Evolutionary conservation across 2,113 vertebrate genomes (phyloP).

Genomic region (Himantopus leucocephalus): DNA sequence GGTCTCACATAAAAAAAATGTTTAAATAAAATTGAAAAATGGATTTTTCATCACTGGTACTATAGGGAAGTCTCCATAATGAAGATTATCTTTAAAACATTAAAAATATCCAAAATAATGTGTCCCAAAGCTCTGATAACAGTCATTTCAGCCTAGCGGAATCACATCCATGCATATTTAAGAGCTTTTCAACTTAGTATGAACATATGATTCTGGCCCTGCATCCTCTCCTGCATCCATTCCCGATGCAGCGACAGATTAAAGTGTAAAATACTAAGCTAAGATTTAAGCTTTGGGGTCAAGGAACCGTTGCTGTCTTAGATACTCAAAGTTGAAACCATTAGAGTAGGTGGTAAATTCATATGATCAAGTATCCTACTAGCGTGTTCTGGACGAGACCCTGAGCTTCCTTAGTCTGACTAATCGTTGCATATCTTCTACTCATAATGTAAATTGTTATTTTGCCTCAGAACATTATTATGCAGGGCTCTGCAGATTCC

Average conservation of each 20-base stretch:
- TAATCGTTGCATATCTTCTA: not conserved
- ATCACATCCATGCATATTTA: not conserved
- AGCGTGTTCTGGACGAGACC: not conserved
- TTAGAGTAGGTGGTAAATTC: not conserved
- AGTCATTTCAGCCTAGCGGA: not conserved
- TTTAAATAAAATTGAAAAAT: not conserved
- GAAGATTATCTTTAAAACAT: not conserved
- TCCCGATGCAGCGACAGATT: not conserved
- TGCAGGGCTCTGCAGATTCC: not conserved
- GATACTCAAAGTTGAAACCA: fast-evolving
- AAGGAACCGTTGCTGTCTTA: not conserved
- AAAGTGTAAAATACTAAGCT: not conserved
- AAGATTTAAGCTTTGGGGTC: not conserved
- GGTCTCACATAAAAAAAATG: not conserved
- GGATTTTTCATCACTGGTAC: not conserved
- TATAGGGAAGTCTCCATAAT: not conserved
- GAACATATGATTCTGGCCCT: not conserved
- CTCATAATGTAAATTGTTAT: not conserved
- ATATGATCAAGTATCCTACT: not conserved
- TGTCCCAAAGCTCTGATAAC: not conserved
- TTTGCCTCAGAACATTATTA: not conserved
- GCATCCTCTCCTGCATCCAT: not conserved
- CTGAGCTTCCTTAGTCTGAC: not conserved
- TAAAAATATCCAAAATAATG: not conserved
- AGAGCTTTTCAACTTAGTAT: not conserved